These are phyloP conservation scores for Formica selysi DNA, from an alignment of 1,140 invertebrate species.

Conservation along the genomic window DNA sequence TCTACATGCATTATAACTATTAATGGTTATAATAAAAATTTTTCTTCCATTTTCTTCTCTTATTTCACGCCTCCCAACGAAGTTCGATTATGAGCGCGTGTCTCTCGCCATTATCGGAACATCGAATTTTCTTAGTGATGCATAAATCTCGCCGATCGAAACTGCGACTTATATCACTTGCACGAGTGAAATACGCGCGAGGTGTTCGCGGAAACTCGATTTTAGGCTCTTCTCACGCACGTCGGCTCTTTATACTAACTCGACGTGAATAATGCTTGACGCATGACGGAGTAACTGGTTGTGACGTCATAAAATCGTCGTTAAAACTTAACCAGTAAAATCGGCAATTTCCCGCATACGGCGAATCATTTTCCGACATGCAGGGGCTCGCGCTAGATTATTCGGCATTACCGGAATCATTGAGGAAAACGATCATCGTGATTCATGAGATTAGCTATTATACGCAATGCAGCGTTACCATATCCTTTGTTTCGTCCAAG, in stretches of 20 bases:
- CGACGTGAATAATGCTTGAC: background rate
- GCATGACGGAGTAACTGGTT: slow-evolving; percentile 59
- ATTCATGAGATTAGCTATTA: slow-evolving; percentile 37
- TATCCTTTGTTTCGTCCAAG: slow-evolving; percentile 44
- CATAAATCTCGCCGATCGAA: slow-evolving; percentile 22
- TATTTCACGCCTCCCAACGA: background rate
- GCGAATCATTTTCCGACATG: slow-evolving; percentile 21
- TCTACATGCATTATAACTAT: too few relatives aligned
- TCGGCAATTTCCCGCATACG: slow-evolving; percentile 33
- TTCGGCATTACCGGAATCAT: slow-evolving; percentile 48
- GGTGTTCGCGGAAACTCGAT: slow-evolving; percentile 13
- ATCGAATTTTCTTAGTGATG: background rate
- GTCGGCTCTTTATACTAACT: background rate
- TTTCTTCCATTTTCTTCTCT: too few relatives aligned
- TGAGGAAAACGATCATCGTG: slow-evolving; percentile 19
- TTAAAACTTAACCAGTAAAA: slow-evolving; percentile 78
- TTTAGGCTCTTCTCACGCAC: background rate
- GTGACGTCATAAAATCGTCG: slow-evolving; percentile 70
- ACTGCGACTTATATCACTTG: slow-evolving; percentile 1
- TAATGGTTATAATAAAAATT: too few relatives aligned
- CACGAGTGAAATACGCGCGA: background rate
- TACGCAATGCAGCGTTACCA: slow-evolving; percentile 28
- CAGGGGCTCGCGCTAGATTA: slow-evolving; percentile 21
- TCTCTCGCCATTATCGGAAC: background rate
- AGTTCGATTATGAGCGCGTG: background rate